phyloP scores from a whole-genome alignment of 2,888 invertebrate species.

The Eucriotettix oculatus region DNA sequence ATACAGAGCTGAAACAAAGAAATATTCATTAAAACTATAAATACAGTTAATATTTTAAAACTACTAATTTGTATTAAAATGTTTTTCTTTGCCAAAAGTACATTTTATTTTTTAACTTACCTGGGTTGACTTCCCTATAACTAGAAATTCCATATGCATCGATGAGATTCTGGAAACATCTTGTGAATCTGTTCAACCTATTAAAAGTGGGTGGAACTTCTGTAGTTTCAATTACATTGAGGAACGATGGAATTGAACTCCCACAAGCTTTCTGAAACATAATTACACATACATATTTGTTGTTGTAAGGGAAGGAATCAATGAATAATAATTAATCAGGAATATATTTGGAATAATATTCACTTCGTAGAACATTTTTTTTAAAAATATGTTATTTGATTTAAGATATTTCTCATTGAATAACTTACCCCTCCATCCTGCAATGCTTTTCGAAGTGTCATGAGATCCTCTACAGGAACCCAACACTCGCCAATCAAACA shows the following conservation, averaged over 20 bases:
- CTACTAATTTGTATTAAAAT: too few species aligned
- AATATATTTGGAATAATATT: too few species aligned
- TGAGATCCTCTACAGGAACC: constrained; percentile 58
- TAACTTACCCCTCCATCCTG: constrained; percentile 59
- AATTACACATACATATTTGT: neutral
- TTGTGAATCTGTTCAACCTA: constrained; percentile 81
- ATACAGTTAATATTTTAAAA: neutral
- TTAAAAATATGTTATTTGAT: too few species aligned
- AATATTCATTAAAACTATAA: neutral
- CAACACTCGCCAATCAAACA: constrained; percentile 82
- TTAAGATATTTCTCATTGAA: neutral
- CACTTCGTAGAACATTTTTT: too few species aligned
- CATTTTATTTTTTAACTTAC: constrained; percentile 24
- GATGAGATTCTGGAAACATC: constrained; percentile 82
- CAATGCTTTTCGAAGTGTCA: constrained; percentile 57
- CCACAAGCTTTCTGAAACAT: constrained; percentile 46
- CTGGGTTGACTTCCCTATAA: constrained; percentile 85
- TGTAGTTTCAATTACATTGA: constrained; percentile 69
- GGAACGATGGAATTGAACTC: constrained; percentile 79
- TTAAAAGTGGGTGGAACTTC: constrained; percentile 84
- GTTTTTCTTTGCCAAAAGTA: neutral
- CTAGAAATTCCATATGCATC: constrained; percentile 86
- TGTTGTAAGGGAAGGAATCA: neutral
- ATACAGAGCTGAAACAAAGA: constrained; percentile 48
- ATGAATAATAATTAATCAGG: neutral